Percentiles rank a stretch among this genome's conserved stretches.
These are phyloP conservation scores for Amphiduros pacificus DNA, from an alignment of 2,888 invertebrate species.

Conservation along the genomic window DNA sequence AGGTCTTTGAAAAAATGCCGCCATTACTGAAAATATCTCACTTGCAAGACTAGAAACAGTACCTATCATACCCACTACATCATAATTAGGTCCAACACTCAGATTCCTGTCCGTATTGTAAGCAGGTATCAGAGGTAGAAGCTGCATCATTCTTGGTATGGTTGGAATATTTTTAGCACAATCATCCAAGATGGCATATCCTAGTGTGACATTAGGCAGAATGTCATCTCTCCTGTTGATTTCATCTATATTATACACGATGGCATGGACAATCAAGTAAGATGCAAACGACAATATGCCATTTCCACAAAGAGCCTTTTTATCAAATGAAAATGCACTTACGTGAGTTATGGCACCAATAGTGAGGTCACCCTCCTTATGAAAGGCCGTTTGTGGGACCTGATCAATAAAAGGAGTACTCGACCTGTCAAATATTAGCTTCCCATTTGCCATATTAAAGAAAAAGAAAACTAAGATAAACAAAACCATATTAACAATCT, in stretches of 20 bases:
- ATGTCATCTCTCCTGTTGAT: slow-evolving; percentile 1
- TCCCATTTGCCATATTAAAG: too few relatives aligned
- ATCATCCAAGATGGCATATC: slow-evolving; percentile 5
- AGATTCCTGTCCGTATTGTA: background rate
- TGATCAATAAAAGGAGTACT: too few relatives aligned
- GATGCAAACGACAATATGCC: background rate
- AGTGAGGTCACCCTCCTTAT: slow-evolving; percentile 1
- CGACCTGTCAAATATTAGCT: too few relatives aligned
- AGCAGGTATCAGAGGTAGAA: slow-evolving; percentile 2
- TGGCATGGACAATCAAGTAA: background rate
- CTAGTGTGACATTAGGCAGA: slow-evolving; percentile 3
- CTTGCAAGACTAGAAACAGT: background rate
- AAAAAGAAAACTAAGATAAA: too few relatives aligned
- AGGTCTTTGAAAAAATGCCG: slow-evolving; percentile 3
- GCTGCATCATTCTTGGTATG: background rate
- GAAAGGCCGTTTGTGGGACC: too few relatives aligned
- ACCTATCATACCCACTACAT: slow-evolving; percentile 5
- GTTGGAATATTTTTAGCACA: background rate
- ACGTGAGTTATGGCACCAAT: slow-evolving; percentile 1
- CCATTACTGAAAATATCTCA: background rate
- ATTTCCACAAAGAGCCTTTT: background rate
- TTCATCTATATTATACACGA: background rate
- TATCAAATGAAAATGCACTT: background rate
- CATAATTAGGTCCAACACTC: background rate
- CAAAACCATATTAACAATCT: too few relatives aligned